Evolutionary conservation across 2,113 vertebrate species (phyloP).

Genomic region (Symphodus melops): DNA sequence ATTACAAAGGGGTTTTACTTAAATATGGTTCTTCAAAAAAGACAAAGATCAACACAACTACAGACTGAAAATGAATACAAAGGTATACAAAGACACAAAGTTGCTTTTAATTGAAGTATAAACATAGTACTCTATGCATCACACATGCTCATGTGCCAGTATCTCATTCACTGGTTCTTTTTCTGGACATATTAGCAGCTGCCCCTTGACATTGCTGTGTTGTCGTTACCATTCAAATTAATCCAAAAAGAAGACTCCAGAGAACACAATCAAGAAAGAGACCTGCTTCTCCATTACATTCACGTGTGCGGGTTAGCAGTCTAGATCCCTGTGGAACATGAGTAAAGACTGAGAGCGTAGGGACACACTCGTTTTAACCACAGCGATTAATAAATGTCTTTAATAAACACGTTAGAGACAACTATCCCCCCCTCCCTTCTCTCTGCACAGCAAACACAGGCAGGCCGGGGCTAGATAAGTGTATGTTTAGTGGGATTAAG

Average conservation of each 20-base stretch:
- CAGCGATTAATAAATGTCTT: slow-evolving; percentile 80
- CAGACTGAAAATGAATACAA: too few species aligned
- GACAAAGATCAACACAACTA: too few species aligned
- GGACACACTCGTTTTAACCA: slow-evolving; percentile 72
- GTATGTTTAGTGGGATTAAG: slow-evolving; percentile 87
- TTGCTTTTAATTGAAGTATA: too few species aligned
- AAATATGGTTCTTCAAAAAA: too few species aligned
- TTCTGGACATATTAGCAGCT: slow-evolving; percentile 7
- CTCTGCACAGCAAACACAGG: slow-evolving; percentile 58
- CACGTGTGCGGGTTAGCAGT: slow-evolving; percentile 53
- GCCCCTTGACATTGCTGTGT: slow-evolving; percentile 14
- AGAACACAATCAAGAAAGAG: slow-evolving; percentile 26
- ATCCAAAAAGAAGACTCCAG: slow-evolving; percentile 53
- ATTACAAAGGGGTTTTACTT: too few species aligned
- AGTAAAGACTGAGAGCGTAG: slow-evolving; percentile 65
- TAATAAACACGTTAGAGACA: slow-evolving; percentile 71
- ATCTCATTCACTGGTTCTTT: background rate
- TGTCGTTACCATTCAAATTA: slow-evolving; percentile 36
- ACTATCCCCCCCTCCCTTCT: slow-evolving; percentile 54
- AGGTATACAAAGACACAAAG: too few species aligned
- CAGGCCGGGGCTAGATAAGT: slow-evolving; percentile 79
- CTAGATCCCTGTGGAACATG: slow-evolving; percentile 57
- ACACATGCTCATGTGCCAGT: too few species aligned
- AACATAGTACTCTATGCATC: too few species aligned
- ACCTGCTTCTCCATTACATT: slow-evolving; percentile 31